phyloP scores from a whole-genome alignment of 2,888 invertebrate genomes.

The Euclidia mi region DNA sequence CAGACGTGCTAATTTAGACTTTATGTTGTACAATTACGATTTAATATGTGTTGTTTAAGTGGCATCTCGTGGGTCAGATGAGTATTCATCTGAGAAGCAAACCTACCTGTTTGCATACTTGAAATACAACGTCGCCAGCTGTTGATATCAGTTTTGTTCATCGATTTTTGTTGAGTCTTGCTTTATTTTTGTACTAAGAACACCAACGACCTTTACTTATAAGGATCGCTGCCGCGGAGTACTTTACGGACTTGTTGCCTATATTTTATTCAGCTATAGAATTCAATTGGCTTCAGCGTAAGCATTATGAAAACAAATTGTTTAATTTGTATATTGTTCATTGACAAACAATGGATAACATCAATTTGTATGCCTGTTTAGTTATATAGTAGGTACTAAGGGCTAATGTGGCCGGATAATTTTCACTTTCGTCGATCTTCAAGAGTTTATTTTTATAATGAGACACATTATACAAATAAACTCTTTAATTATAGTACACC shows the following conservation, averaged over 20 bases:
- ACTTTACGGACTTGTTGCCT: background rate
- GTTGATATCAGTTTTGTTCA: constrained; percentile 64
- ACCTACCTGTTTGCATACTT: constrained; percentile 68
- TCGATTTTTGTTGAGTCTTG: constrained; percentile 67
- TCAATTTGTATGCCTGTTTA: no score
- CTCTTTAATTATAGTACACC: no score
- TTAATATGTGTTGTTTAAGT: constrained; percentile 24
- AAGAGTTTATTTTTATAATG: no score
- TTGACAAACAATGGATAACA: no score
- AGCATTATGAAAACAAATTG: no score
- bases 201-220: constrained; percentile 28
- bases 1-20: constrained; percentile 22
- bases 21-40: constrained; percentile 30
- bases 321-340: no score
- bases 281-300: no score
- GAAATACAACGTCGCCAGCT: constrained; percentile 75
- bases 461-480: no score
- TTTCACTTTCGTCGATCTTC: no score
- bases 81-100: constrained; percentile 63
- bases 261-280: background rate
- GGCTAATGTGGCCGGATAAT: no score
- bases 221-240: background rate
- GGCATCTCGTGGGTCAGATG: constrained; percentile 56
- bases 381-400: no score
- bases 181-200: constrained; percentile 57